Conservation (phyloP, 2,113 vertebrate genomes). For the Mobula birostris region DNA sequence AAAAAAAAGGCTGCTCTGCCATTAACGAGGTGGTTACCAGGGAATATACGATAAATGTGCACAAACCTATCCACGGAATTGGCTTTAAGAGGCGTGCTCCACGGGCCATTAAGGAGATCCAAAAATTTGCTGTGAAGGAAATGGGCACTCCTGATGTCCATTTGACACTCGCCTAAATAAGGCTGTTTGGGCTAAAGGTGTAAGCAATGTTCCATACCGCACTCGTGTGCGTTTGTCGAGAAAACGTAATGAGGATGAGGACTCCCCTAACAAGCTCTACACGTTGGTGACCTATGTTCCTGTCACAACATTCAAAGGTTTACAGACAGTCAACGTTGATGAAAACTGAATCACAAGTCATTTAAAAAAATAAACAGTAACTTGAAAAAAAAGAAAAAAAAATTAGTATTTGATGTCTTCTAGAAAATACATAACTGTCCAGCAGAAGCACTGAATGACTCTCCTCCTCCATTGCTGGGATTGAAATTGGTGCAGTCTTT, state of each 20-base stretch:
- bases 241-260: no score
- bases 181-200: slow-evolving; percentile 95
- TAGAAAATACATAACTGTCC: background rate
- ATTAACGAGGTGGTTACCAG: slow-evolving; percentile 97
- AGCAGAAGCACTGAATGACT: background rate
- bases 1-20: slow-evolving; percentile 95
- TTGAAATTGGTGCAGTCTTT: background rate
- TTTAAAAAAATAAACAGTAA: no score
- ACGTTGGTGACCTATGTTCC: no score
- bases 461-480: background rate
- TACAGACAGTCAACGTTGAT: no score
- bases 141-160: slow-evolving; percentile 98
- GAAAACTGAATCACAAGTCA: no score
- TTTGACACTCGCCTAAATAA: slow-evolving; percentile 95
- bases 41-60: slow-evolving; percentile 96
- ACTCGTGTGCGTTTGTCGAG: no score
- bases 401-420: no score
- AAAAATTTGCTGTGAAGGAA: slow-evolving; percentile 96
- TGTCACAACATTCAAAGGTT: slow-evolving; percentile 47
- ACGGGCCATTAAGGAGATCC: slow-evolving; percentile 92
- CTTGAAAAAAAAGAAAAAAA: no score
- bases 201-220: slow-evolving; percentile 48
- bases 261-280: no score
- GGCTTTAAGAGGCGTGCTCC: slow-evolving; percentile 92
- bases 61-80: slow-evolving; percentile 95